Conservation (phyloP, 2,888 invertebrate genomes). For the Microplitis manilae region DNA sequence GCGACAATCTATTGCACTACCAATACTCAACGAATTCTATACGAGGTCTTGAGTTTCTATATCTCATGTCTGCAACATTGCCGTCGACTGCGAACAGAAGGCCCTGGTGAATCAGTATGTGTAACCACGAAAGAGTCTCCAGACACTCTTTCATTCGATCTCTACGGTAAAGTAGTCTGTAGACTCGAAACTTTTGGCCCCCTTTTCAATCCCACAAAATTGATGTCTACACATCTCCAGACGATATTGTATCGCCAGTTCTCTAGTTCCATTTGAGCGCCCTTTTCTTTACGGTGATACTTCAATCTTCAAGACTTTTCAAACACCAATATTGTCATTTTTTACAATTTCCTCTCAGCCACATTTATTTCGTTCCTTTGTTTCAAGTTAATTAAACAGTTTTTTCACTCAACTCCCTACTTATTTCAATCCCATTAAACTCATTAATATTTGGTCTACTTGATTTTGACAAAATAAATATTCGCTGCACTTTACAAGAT, state of each 20-base stretch:
- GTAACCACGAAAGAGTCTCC: conserved; percentile 33
- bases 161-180: conserved; percentile 23
- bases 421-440: background rate
- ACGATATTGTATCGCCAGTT: conserved; percentile 51
- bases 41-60: conserved; percentile 17
- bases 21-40: conserved; percentile 26
- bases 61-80: conserved; percentile 33
- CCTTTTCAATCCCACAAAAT: conserved; percentile 49
- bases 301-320: conserved; percentile 39
- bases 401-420: background rate
- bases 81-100: conserved; percentile 27
- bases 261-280: conserved; percentile 13
- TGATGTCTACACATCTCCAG: conserved; percentile 52
- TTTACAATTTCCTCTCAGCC: conserved; percentile 17
- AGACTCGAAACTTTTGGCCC: conserved; percentile 40
- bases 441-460: background rate
- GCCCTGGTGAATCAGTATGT: conserved; percentile 19
- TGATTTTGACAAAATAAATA: background rate
- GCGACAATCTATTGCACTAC: conserved; percentile 18
- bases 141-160: conserved; percentile 40
- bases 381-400: too few species aligned
- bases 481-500: background rate
- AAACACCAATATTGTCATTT: conserved; percentile 30
- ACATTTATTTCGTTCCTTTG: background rate
- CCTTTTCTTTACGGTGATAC: conserved; percentile 16